Evolutionary conservation across 2,888 invertebrate species (phyloP).

Genomic region (Drosophila neotestacea): DNA sequence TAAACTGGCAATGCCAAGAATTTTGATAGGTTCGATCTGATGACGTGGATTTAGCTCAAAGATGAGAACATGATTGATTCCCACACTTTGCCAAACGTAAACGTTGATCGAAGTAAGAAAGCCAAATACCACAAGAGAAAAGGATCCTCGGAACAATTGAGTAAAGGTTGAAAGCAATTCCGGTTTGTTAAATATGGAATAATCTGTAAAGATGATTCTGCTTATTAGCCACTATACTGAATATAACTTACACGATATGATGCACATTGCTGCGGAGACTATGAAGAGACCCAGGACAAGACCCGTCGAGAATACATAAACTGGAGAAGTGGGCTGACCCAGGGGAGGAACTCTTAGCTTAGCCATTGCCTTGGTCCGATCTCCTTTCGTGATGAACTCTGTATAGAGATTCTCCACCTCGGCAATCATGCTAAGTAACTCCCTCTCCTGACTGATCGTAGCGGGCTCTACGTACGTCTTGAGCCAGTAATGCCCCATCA

Average conservation of each 20-base stretch:
- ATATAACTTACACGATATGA: constrained; percentile 90
- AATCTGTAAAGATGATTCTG: neutral
- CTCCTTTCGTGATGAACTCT: constrained; percentile 93
- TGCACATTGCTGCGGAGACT: constrained; percentile 92
- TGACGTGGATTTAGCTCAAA: constrained; percentile 97
- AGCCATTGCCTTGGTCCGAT: constrained; percentile 97
- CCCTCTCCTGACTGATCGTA: constrained; percentile 79
- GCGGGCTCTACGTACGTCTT: constrained; percentile 91
- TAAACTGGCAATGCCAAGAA: constrained; percentile 94
- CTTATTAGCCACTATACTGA: neutral
- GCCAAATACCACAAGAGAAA: constrained; percentile 94
- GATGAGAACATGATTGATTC: constrained; percentile 98
- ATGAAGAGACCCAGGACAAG: constrained; percentile 96
- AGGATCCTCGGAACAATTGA: constrained; percentile 95
- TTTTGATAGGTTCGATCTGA: constrained; percentile 94
- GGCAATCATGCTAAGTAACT: constrained; percentile 86
- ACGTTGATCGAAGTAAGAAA: constrained; percentile 97
- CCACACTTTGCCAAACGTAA: constrained; percentile 96
- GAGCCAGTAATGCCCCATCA: constrained; percentile 94
- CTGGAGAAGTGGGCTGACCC: constrained; percentile 92
- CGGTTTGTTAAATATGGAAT: neutral
- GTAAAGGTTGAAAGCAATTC: constrained; percentile 87
- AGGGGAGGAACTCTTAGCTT: constrained; percentile 97
- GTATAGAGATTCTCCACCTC: constrained; percentile 95
- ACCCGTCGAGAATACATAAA: constrained; percentile 97